A percentile compares a stretch with the other conserved stretches of the same genome.
phyloP scores from a whole-genome alignment of 2,888 invertebrate genomes.

The Orthonevra nobilis region DNA sequence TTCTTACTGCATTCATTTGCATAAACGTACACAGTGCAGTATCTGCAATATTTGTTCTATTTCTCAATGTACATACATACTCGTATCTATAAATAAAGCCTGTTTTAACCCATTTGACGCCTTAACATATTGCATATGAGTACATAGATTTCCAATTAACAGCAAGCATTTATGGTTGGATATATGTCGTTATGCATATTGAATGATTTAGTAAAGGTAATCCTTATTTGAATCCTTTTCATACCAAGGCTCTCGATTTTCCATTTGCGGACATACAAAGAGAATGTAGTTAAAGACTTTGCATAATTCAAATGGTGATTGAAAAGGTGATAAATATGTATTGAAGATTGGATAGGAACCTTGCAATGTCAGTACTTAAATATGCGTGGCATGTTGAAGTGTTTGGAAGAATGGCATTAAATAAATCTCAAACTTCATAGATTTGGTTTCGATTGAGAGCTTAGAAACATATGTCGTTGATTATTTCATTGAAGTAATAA shows the following conservation, averaged over 20 bases:
- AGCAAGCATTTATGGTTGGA: constrained; percentile 32
- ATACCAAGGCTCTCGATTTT: constrained; percentile 10
- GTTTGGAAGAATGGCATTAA: constrained; percentile 34
- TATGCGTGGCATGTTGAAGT: constrained; percentile 23
- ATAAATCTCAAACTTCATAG: constrained; percentile 6
- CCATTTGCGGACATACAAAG: constrained; percentile 33
- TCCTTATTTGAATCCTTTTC: constrained; percentile 43
- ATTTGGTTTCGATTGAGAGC: constrained; percentile 9
- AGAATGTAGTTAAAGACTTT: constrained; percentile 48
- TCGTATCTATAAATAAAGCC: too few species aligned
- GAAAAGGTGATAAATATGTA: neutral
- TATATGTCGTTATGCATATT: constrained; percentile 52
- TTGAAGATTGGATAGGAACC: neutral
- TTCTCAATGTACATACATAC: neutral
- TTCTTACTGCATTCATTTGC: constrained; percentile 35
- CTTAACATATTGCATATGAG: constrained; percentile 8
- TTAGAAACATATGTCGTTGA: too few species aligned
- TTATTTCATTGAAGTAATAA: too few species aligned
- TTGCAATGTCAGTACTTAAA: constrained; percentile 4
- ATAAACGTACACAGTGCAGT: neutral
- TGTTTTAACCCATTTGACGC: constrained; percentile 7
- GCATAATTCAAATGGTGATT: constrained; percentile 44
- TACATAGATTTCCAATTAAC: constrained; percentile 23
- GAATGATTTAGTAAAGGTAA: constrained; percentile 46
- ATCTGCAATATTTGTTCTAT: too few species aligned